phyloP scores from a whole-genome alignment of 2,797 vertebrate genomes.

The Chromis chromis region DNA sequence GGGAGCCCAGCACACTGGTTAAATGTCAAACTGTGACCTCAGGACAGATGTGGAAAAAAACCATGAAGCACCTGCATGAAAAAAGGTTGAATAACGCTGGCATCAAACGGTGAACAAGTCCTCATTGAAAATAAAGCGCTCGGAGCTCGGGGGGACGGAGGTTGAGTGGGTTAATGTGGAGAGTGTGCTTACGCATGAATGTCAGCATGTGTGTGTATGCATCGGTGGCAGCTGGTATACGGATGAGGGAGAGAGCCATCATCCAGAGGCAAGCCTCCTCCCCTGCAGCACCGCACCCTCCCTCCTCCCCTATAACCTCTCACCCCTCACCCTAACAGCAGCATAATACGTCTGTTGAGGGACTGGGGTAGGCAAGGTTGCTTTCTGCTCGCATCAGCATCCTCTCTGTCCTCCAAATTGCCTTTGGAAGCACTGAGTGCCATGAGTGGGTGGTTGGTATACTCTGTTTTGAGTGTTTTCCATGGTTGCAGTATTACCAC shows the following conservation, averaged over 20 bases:
- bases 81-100: constrained; percentile 47
- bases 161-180: constrained; percentile 73
- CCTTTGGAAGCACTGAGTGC: constrained; percentile 63
- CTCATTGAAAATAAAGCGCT: constrained; percentile 62
- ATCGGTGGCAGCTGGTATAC: constrained; percentile 74
- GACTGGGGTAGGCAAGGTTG: constrained; percentile 57
- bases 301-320: constrained; percentile 64
- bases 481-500: constrained; percentile 34
- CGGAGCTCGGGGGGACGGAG: constrained; percentile 51
- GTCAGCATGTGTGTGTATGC: constrained; percentile 57
- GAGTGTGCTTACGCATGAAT: constrained; percentile 75
- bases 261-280: constrained; percentile 59
- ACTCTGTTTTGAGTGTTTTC: constrained; percentile 48
- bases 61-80: constrained; percentile 67
- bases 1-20: constrained; percentile 27
- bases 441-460: constrained; percentile 24
- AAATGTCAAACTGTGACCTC: constrained; percentile 57
- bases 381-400: constrained; percentile 80
- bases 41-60: constrained; percentile 52
- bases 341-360: constrained; percentile 75
- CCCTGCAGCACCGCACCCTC: constrained; percentile 37
- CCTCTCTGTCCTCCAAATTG: constrained; percentile 72
- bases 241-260: constrained; percentile 69
- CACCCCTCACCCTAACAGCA: constrained; percentile 78
- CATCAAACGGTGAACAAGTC: constrained; percentile 56